Base-by-base conservation (phyloP, 35 echinoderm and acorn worm genomes). In the Ophioderma brevispina region DNA sequence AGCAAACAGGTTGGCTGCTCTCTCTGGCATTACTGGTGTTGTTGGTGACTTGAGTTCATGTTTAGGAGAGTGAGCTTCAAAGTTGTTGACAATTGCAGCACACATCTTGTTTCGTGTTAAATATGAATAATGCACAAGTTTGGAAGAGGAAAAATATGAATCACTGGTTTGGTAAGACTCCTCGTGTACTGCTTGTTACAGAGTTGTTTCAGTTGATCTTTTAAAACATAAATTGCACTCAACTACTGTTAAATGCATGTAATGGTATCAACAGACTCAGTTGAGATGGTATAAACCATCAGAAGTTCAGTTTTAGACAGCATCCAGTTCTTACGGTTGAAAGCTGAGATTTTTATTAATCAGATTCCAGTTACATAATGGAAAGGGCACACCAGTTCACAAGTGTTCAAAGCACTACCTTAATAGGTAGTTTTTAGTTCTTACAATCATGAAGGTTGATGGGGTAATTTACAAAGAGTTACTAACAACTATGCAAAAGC, bases 31-130 rank as follows among this genome's bases (percentile, higher is more conserved):
- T 30, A 91, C 93, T 23, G 96, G 96, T 5, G 96, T 94, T 41
- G 85, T 93, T 23, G 97, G 97, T n/a, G 97, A 99, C 80, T 88
- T 89, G 80, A 99, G 79, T 35, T 80, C 76, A 38, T 94, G 87
- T 76, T 88, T 84, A 39, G 82, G 84, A 18, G 89, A 81, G n/a
- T n/a, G n/a, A 10, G 87, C 85, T 81, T 94, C 87, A 39, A 95
- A 90, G 56, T 95, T 92, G 35, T 88, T 94, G 13, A 95, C 88
- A n/a, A 99, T 95, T 36, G 94, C 94, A 15, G 97, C 97, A 90
- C 93, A 94, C 97, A 99, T 99, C n/a, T 87, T 90, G 42, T 38
- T 13, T 76, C 23, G 56, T 40, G 77, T 78, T 39, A n/a, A n/a
- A n/a, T n/a, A n/a, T n/a, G n/a, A n/a, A n/a, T n/a, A n/a, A n/a